Base-by-base conservation (phyloP, 2,797 vertebrate species). In the Alectoris magna region DNA sequence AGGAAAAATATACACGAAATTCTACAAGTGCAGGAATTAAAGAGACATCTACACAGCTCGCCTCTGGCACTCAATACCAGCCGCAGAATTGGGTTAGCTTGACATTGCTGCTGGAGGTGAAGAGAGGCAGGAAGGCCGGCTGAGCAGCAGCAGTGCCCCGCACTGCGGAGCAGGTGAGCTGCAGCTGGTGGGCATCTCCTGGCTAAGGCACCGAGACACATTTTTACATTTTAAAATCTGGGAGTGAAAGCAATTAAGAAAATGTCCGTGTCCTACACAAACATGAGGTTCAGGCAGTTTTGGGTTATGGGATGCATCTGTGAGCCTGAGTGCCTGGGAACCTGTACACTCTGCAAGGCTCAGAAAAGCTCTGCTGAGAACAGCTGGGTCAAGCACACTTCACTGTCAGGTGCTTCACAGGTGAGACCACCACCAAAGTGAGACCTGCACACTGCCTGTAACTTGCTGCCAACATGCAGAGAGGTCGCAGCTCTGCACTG, bases 81-180 rank as follows among this genome's bases (percentile, higher is more conserved):
- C 94, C 89, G 86, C 90, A 84, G 64, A 93, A 95, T 2, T 81
- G 88, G 93, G 91, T 94, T 92, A 95, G 78, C 68, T 91, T 84
- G 95, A 96, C 94, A 94, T 94, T 96, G 95, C 76, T 92, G 74
- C 86, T 91, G 92, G 93, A 95, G 88, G 87, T 91, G 95, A 91
- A 23, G 48, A 44, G 66, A 41, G 8, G 62, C 78, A 71, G 82
- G 63, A 48, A 86, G 71, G 68, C 79, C 74, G 78, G 59, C 69
- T 43, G 77, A 59, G 62, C 26, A 34, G 59, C 13, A 9, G 11
- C 79, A 71, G 31, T 85, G 83, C 29, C 43, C 56, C 14, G 21
- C 67, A 62, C 70, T 56, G 78, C 55, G 63, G 31, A 49, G 43
- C 87, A 91, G 88, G 77, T 77, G 87, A 89, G 83, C 64, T 9